Base-by-base conservation (phyloP, 2,888 invertebrate genomes). In the Amitus sp. region DNA sequence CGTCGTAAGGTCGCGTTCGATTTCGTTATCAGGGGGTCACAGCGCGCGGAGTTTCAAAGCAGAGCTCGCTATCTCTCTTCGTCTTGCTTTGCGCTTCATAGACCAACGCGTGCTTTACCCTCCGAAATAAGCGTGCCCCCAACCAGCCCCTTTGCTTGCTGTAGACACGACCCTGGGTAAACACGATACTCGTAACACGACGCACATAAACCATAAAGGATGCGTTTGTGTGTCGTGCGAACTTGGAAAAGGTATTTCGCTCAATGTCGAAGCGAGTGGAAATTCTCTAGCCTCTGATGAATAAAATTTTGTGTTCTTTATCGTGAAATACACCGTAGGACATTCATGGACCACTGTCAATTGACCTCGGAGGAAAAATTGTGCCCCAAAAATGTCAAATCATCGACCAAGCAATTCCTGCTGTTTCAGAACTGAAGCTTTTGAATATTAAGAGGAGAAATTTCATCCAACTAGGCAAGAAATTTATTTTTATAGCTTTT, bases 101-200 rank as follows among this genome's bases (percentile, higher is more conserved):
- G 15, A 15, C 48, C 46, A 27, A 30, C 56, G 20, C 54, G n/a
- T 33, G 34, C 20, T 45, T 18, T 19, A 27, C 45, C 59, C 46
- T 46, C 37, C 12, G 15, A 12, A 37, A 37, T 37, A 15, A 37
- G 5, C 10, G 9, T 12, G 9, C 28, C 34, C 15, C 55, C 34
- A 19, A 33, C 34, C 47, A 17, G 20, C 23, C 61, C 49, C 55
- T 47, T 48, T 51, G 54, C 59, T 54, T 52, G 47, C 62, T 58
- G 65, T 47, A 64, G 67, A 65, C 66, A 66, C 62, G 60, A 62
- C 52, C 63, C 58, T 62, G 60, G 60, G 56, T 69, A 68, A 70
- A 69, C 67, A 67, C 66, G 66, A 65, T 62, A 63, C 62, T 63
- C 58, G 61, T 62, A 62, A n/a, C n/a, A n/a, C n/a, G n/a, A n/a